These are phyloP conservation scores for Vombatus ursinus DNA, from an alignment of 2,113 vertebrate species.

Conservation along the genomic window DNA sequence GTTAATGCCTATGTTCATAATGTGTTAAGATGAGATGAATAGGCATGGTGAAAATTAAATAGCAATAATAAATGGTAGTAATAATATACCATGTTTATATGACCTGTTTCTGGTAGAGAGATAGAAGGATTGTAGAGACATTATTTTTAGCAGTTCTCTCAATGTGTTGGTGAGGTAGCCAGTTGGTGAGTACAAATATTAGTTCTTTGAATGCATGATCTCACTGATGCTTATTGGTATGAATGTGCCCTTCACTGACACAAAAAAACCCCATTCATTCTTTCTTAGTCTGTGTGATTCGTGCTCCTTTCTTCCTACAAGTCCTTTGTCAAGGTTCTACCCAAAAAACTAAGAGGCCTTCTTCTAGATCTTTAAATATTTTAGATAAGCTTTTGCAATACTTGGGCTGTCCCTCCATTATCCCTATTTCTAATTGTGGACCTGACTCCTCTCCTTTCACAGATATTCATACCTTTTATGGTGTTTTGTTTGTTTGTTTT, in stretches of 20 bases:
- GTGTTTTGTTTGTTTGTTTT: background rate
- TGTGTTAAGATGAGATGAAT: conserved; percentile 27
- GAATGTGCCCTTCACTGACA: background rate
- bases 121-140: conserved; percentile 23
- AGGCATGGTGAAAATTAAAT: conserved; percentile 36
- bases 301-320: background rate
- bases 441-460: background rate
- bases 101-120: conserved; percentile 15
- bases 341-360: background rate
- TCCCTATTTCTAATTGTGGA: background rate
- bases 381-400: background rate
- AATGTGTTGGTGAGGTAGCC: background rate
- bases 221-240: background rate
- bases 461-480: background rate
- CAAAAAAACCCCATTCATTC: background rate
- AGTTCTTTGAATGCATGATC: background rate
- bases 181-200: background rate
- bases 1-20: conserved; percentile 31
- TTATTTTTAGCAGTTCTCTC: conserved; percentile 44
- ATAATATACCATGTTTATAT: conserved; percentile 33
- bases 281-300: background rate
- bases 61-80: conserved; percentile 25
- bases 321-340: background rate
- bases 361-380: background rate
- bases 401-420: background rate